These are phyloP conservation scores for Phortica magna DNA, from an alignment of 2,888 invertebrate genomes.

Conservation along the genomic window DNA sequence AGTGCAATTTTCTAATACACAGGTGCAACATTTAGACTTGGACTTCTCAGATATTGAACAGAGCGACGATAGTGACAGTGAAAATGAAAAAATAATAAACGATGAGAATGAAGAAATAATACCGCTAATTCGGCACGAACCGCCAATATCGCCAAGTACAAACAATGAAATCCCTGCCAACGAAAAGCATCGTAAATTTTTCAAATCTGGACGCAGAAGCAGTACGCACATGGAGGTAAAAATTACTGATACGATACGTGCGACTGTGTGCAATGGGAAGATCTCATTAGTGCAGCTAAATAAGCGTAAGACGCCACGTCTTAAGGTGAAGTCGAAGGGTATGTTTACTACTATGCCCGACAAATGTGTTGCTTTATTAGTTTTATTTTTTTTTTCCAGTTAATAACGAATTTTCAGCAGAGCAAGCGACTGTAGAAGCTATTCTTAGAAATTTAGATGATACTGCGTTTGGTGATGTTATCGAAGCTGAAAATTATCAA, in stretches of 20 bases:
- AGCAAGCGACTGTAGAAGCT: constrained; percentile 75
- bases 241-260: constrained; percentile 73
- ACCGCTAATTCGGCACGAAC: constrained; percentile 56
- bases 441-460: constrained; percentile 74
- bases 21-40: constrained; percentile 28
- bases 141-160: constrained; percentile 36
- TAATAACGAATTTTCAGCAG: constrained; percentile 70
- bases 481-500: constrained; percentile 44
- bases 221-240: constrained; percentile 70
- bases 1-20: constrained; percentile 3
- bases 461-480: constrained; percentile 61
- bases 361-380: neutral
- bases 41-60: constrained; percentile 66
- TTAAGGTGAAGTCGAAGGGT: constrained; percentile 53
- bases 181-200: constrained; percentile 68
- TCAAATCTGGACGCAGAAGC: constrained; percentile 69
- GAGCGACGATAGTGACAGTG: constrained; percentile 49
- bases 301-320: constrained; percentile 44
- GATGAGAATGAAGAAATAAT: constrained; percentile 59
- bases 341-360: neutral
- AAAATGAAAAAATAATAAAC: constrained; percentile 41
- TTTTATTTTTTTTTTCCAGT: constrained; percentile 44
- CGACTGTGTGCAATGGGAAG: constrained; percentile 71
- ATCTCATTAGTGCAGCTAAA: constrained; percentile 63
- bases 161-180: constrained; percentile 43